These are phyloP conservation scores for Astreopora myriophthalma DNA, from an alignment of 64 coral and sea anemone genomes.

Conservation along the genomic window DNA sequence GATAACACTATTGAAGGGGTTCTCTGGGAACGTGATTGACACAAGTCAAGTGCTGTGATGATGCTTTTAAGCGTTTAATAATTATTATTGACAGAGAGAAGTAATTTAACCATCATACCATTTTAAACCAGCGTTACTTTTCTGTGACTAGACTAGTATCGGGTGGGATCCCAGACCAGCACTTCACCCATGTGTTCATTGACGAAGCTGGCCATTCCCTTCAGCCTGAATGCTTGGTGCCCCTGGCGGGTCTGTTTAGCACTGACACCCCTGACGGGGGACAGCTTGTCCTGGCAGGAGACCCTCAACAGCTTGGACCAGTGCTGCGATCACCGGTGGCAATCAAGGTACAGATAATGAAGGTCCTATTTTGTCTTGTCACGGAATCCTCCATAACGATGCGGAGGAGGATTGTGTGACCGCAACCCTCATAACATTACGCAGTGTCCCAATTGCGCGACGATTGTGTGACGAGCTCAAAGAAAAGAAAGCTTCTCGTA, in stretches of 20 bases:
- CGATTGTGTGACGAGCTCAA: no score
- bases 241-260: slow-evolving; percentile 69
- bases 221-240: slow-evolving; percentile 80
- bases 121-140: neutral
- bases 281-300: slow-evolving; percentile 80
- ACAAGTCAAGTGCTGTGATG: no score
- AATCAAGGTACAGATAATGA: slow-evolving; percentile 49
- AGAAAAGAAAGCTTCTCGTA: no score
- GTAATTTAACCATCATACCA: no score
- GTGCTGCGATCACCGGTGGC: slow-evolving; percentile 77
- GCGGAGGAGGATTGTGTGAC: neutral
- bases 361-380: neutral
- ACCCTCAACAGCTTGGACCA: slow-evolving; percentile 83
- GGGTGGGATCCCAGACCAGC: slow-evolving; percentile 37
- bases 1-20: no score
- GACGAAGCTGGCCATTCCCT: slow-evolving; percentile 79
- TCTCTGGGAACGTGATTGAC: no score
- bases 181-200: slow-evolving; percentile 87
- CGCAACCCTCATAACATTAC: no score
- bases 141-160: slow-evolving; percentile 59
- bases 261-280: slow-evolving; percentile 59
- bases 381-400: no score
- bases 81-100: no score
- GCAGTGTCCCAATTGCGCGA: no score
- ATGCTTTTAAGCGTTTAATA: no score